Evolutionary conservation across 2,113 vertebrate genomes (phyloP), one percentile per base, ranked within the genome.

Genomic region (Pedetes capensis): DNA sequence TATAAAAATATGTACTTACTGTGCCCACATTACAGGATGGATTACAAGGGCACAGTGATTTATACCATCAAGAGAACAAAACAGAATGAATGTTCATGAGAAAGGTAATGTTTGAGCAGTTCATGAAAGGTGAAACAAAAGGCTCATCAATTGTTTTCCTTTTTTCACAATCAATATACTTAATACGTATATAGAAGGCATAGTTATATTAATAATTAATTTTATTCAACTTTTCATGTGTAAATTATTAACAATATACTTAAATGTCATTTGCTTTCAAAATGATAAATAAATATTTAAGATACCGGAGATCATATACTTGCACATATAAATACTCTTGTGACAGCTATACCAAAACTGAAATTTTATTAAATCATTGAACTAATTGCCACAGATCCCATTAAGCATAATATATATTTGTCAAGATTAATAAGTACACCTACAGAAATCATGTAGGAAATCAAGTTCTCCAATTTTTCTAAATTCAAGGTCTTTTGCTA

Each of bases 231-330:
- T 29, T 53, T 72, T 59, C 16, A 47, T 55, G 22, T 82, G 78
- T 49, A 64, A 76, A 86, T 79, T 91, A 95, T 76, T 82, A 83
- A 68, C 1, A 39, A 34, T 59, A 79, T 66, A 20, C 6, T 68
- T 64, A 96, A 93, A 61, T 74, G 7, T 8, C 34, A 83, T 42
- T 87, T 94, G 27, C n/a, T 84, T 94, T 51, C 13, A 93, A 32
- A 87, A 87, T 42, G 22, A 79, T 37, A 82, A 82, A 79, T 72
- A 59, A 64, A 75, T 72, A 75, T 42, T 71, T 72, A 89, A 94
- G 12, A 47, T 83, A 72, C 17, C 17, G 20, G 14, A 96, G 9
- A 90, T 57, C 14, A 44, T 42, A 57, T 55, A 47, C 14, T 76
- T 86, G 29, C 64, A 89, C 37, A 4, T 42, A n/a, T 25, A 87